Evolutionary conservation across 2,888 invertebrate species (phyloP), one percentile per base, ranked within the genome.

Genomic region (Creontiades dilutus): DNA sequence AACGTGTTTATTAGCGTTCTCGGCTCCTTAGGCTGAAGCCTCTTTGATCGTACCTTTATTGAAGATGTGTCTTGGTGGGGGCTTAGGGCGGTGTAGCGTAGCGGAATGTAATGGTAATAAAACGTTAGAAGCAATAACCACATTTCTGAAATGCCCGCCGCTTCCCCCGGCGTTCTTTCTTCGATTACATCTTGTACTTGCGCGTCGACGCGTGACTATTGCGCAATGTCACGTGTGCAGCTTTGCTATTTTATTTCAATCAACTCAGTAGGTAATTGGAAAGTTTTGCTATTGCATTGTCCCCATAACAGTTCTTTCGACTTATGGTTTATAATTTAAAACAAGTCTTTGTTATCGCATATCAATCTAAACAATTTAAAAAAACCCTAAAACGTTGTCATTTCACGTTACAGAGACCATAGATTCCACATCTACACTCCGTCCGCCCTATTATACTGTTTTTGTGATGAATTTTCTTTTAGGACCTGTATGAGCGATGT

Each of bases 121-220:
- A 68, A 68, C 68, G 23, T 68, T 68, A 7, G 68, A 68, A 68
- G 68, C 68, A 68, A 68, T 68, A 68, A 68, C 68, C 68, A 68
- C 68, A 68, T 68, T 68, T 68, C 23, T 68, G 68, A 68, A 68
- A 68, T 68, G 23, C 68, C 13, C n/a, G 19, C 61, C 61, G n/a
- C n/a, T 27, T 61, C 16, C 13, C 68, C 23, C 23, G 2, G 68
- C 68, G 68, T 68, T 68, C 68, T 68, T 68, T 23, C 68, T 23
- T 68, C 23, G 68, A 68, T 68, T 68, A 68, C 68, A 68, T 68
- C 23, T 23, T 68, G 68, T 68, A 1, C 68, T 19, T 23, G 23
- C 2, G 52, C 14, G 11, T 16, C 52, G 68, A 16, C 57, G 16
- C 57, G n/a, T 23, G 68, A 68, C 27, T 1, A 23, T 68, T 68